Base-by-base conservation (phyloP, 2,888 invertebrate genomes). In the Philereme vetulata region DNA sequence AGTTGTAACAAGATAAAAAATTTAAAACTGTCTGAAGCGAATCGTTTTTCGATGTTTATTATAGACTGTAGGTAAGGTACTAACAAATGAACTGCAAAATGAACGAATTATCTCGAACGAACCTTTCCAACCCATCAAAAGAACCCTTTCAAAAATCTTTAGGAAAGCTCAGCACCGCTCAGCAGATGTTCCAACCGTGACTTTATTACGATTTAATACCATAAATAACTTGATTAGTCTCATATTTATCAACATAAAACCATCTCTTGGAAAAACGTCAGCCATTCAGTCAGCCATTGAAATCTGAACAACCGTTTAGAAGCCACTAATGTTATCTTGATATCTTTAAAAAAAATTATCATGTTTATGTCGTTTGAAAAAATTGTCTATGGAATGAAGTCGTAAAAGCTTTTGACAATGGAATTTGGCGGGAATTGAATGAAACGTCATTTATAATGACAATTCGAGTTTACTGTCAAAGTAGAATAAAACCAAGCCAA, bases 221-320 rank as follows among this genome's bases (percentile, higher is more conserved):
- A 90, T 92, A 91, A 91, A 91, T 91, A 91, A 92, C 91, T 91
- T 88, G 90, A 92, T 92, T 91, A 92, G 91, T 88, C 83, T 75
- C 88, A 85, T 90, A 90, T 92, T 90, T 91, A 91, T 92, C 91
- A 90, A 87, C 85, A 86, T 81, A 83, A 82, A 87, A 84, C 80
- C 86, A 88, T 92, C 89, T 78, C 75, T 78, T 78, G 88, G 86
- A 87, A 89, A 90, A 89, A 90, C 82, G 89, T 91, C 91, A 90
- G 49, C 79, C 81, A 86, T 90, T 85, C 81, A 87, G 80, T 75
- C 73, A 72, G 71, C 80, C 73, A 82, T 88, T 84, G 78, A 85
- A 76, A 74, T 65, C 62, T 50, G 75, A 81, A 87, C 88, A 87
- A 82, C 84, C 89, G 83, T 90, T 90, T 89, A 89, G 80, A 90